phyloP scores from a whole-genome alignment of 1,140 invertebrate species.

The Zophobas atratus region DNA sequence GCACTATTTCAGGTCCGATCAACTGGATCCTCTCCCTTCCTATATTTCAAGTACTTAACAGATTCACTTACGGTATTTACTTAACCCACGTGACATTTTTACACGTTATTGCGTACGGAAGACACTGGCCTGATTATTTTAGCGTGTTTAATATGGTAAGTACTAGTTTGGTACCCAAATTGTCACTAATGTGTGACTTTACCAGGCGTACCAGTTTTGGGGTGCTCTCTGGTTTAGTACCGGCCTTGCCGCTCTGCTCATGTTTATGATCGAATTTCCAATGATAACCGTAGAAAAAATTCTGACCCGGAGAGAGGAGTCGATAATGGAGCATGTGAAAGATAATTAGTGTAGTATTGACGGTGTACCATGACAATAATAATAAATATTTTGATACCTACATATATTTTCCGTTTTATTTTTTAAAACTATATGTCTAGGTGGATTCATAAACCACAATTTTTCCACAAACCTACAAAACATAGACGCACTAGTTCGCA shows the following conservation, averaged over 20 bases:
- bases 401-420: no score
- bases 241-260: background rate
- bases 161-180: conserved; percentile 45
- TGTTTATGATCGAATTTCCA: conserved; percentile 10
- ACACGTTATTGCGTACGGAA: conserved; percentile 51
- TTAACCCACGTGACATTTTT: conserved; percentile 53
- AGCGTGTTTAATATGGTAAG: conserved; percentile 55
- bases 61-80: conserved; percentile 57
- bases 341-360: no score
- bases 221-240: background rate
- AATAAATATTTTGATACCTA: no score
- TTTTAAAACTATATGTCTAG: no score
- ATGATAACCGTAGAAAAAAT: conserved; percentile 10
- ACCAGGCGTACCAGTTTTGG: conserved; percentile 8
- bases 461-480: no score
- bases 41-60: conserved; percentile 54
- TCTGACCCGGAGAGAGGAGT: no score
- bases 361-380: no score
- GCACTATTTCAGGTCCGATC: conserved; percentile 48
- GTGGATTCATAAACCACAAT: no score
- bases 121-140: conserved; percentile 55
- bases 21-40: conserved; percentile 36
- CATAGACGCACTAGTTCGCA: no score
- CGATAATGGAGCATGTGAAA: no score
- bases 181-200: background rate